Evolutionary conservation across 53 echinoderm and acorn worm species (phyloP), one percentile per base, ranked within the genome.

Genomic region (Paracentrotus lividus): DNA sequence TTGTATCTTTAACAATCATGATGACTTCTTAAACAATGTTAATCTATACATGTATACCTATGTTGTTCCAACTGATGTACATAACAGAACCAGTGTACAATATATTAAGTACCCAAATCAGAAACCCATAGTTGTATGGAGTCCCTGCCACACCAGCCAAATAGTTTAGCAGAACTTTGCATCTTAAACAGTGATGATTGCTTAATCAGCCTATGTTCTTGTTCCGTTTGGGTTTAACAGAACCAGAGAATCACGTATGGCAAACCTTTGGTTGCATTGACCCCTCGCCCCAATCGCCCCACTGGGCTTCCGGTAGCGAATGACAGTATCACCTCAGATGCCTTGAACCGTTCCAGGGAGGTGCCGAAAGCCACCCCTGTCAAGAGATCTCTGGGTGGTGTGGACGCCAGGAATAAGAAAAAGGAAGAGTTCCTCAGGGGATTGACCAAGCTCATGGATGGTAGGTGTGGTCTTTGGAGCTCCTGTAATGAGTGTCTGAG

Each of bases 371-470:
- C n/a, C 12, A 85, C 85, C 47, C 85, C 85, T 4, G 27, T 49
- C 85, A 85, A 47, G 85, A 47, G 85, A 29, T 49, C 85, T 10
- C 51, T 29, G 9, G 85, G 85, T 13, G 4, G 12, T 14, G 40
- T 16, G 38, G 49, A 49, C 14, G 81, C 44, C 45, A 85, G 85
- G 85, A n/a, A 85, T 49, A 85, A 85, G 85, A 49, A 47, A 27
- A n/a, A 31, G 27, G 85, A 47, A 12, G 85, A 47, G 13, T 85
- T 85, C 51, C 1, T 85, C 26, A 51, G 49, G 27, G 85, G 85
- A 1, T 51, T 85, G 26, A 85, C 47, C 85, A 85, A 85, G 27
- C 85, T 85, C 13, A 85, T 85, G 49, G 85, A 85, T 49, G 51
- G 85, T 85, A 49, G 13, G 85, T 38, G 72, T 72, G 16, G n/a